These are phyloP conservation scores for Caradrina kadenii DNA, from an alignment of 2,888 invertebrate genomes.

Conservation along the genomic window DNA sequence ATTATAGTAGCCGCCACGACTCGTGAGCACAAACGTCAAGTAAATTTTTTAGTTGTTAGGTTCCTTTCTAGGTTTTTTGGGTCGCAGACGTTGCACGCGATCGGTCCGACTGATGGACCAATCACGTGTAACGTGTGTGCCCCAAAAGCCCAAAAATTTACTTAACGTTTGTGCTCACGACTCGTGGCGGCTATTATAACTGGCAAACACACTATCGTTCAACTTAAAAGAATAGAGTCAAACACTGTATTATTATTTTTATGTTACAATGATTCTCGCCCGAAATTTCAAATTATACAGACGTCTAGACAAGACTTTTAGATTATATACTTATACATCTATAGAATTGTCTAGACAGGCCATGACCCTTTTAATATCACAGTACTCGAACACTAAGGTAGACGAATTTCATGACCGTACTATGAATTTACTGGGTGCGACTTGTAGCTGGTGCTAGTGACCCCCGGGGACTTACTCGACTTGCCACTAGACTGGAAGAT, in stretches of 20 bases:
- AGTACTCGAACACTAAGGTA: slow-evolving; percentile 60
- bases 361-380: slow-evolving; percentile 78
- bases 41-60: too few species aligned
- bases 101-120: too few species aligned
- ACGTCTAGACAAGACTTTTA: slow-evolving; percentile 81
- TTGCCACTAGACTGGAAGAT: slow-evolving; percentile 13
- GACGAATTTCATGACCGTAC: slow-evolving; percentile 51
- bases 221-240: background rate
- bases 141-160: too few species aligned
- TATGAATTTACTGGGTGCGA: slow-evolving; percentile 42
- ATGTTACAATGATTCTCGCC: slow-evolving; percentile 25
- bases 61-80: too few species aligned
- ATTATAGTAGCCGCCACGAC: too few species aligned
- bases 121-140: too few species aligned
- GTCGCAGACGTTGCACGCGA: too few species aligned
- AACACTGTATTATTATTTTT: background rate
- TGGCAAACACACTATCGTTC: background rate
- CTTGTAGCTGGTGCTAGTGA: slow-evolving; percentile 37
- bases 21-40: too few species aligned
- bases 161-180: too few species aligned
- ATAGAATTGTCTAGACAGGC: slow-evolving; percentile 85
- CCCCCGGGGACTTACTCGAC: slow-evolving; percentile 21
- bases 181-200: too few species aligned
- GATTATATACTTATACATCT: slow-evolving; percentile 63
- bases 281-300: slow-evolving; percentile 56